phyloP scores from a whole-genome alignment of 2,113 vertebrate species.

The Sisor rabdophorus region DNA sequence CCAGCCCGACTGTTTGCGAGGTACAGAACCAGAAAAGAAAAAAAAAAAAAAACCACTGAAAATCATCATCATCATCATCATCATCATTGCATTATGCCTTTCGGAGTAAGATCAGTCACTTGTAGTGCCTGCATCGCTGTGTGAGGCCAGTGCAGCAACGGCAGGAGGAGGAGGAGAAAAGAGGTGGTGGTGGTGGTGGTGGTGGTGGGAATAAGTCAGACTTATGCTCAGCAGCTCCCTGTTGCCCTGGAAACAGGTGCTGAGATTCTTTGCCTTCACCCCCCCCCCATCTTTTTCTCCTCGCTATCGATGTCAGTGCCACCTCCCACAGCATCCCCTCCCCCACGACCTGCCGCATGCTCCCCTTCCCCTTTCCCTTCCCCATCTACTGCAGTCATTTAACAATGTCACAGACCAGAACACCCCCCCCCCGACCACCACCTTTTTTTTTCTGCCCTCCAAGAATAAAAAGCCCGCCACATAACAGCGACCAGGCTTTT shows the following conservation, averaged over 20 bases:
- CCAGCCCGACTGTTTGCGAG: neutral
- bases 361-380: conserved; percentile 39
- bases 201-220: conserved; percentile 53
- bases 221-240: conserved; percentile 70
- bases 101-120: conserved; percentile 48
- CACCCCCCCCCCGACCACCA: conserved; percentile 25
- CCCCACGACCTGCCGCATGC: conserved; percentile 67
- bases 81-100: conserved; percentile 9
- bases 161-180: neutral
- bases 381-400: conserved; percentile 71
- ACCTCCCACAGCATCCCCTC: conserved; percentile 50
- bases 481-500: conserved; percentile 34
- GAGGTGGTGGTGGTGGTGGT: neutral
- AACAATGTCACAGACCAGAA: conserved; percentile 65
- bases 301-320: conserved; percentile 64
- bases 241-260: conserved; percentile 80
- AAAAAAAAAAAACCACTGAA: neutral
- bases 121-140: conserved; percentile 64
- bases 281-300: conserved; percentile 58
- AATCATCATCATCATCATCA: too few species aligned
- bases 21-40: neutral
- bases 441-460: conserved; percentile 7
- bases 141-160: conserved; percentile 63
- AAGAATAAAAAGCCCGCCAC: conserved; percentile 16
- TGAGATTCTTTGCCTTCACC: conserved; percentile 67